phyloP scores from a whole-genome alignment of 2,113 vertebrate species.

The Cynocephalus volans region DNA sequence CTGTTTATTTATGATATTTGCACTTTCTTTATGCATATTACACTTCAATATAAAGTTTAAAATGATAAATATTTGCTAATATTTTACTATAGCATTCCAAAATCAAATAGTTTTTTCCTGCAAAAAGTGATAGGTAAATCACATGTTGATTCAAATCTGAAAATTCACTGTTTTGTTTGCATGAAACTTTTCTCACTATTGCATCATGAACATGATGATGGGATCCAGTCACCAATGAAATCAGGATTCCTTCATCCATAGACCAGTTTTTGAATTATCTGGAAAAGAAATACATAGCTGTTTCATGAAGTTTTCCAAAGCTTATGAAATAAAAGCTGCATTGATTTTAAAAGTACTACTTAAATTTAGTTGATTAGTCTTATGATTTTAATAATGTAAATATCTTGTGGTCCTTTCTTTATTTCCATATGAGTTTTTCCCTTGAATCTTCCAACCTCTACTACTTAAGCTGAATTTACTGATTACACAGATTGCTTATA shows the following conservation, averaged over 20 bases:
- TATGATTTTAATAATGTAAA: not conserved
- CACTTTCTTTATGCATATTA: not conserved
- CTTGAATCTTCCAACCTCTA: not conserved
- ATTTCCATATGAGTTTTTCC: not conserved
- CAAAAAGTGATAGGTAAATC: not conserved
- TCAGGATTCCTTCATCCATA: not conserved
- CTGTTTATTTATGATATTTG: not conserved
- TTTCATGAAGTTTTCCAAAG: not conserved
- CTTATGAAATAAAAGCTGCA: not conserved
- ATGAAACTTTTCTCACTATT: not conserved
- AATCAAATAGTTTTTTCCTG: not conserved
- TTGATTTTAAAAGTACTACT: not conserved
- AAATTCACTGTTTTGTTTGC: not conserved
- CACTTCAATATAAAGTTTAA: not conserved
- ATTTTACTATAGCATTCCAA: not conserved
- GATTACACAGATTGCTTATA: not conserved
- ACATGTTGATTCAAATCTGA: not conserved
- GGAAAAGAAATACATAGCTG: not conserved
- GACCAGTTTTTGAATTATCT: not conserved
- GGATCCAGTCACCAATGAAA: not conserved
- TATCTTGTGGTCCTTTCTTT: not conserved
- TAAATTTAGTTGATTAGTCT: not conserved
- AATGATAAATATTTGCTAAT: not conserved
- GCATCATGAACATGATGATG: not conserved
- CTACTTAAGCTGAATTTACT: not conserved